A percentile compares a stretch with the other conserved stretches of the same genome.
Conservation (phyloP, 2,888 invertebrate genomes). For the Timema podura region DNA sequence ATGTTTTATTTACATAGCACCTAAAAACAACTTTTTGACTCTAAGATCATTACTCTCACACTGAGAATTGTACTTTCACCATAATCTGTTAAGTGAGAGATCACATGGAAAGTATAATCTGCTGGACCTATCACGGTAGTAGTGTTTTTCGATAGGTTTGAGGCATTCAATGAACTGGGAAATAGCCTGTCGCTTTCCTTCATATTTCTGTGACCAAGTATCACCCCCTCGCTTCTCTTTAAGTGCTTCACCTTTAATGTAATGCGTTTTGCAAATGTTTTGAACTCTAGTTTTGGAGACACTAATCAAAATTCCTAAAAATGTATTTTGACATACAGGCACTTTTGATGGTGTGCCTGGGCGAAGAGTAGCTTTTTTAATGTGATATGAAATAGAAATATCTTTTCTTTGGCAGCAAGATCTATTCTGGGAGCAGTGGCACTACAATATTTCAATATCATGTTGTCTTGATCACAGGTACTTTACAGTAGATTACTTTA, state of each 20-base stretch:
- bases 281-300: neutral
- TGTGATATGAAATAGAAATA: neutral
- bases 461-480: too few relatives aligned
- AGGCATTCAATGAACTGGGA: slow-evolving; percentile 5
- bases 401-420: neutral
- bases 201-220: neutral
- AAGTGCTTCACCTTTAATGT: slow-evolving; percentile 1
- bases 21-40: neutral
- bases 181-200: neutral
- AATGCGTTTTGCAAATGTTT: neutral
- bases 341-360: neutral
- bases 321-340: slow-evolving; percentile 1
- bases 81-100: too few relatives aligned
- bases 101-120: too few relatives aligned
- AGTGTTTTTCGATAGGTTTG: neutral
- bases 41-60: too few relatives aligned
- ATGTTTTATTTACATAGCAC: neutral
- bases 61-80: too few relatives aligned
- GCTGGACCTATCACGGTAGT: neutral
- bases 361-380: neutral
- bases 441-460: neutral
- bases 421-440: neutral
- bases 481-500: too few relatives aligned
- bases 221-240: neutral
- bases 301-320: neutral